Conservation (phyloP, 2,797 vertebrate genomes). For the Paguma larvata region DNA sequence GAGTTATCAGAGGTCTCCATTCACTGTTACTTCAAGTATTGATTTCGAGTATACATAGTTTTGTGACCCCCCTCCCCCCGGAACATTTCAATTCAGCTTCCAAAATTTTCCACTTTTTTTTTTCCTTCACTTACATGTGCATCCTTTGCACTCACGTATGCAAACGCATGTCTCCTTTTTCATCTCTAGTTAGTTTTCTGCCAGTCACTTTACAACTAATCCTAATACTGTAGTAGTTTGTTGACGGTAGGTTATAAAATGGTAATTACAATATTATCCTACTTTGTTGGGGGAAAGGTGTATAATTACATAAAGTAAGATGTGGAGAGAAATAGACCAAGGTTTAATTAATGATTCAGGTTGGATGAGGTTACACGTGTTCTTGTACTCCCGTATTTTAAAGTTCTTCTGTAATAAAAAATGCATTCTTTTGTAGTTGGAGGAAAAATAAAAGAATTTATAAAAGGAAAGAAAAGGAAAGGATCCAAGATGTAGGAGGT, state of each 20-base stretch:
- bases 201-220: slow-evolving; percentile 15
- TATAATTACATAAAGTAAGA: slow-evolving; percentile 10
- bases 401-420: background rate
- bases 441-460: background rate
- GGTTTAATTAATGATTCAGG: slow-evolving; percentile 16
- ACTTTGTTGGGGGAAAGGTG: background rate
- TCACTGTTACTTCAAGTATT: background rate
- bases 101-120: background rate
- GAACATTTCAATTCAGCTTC: background rate
- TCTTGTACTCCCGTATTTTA: slow-evolving; percentile 40
- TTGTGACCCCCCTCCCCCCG: background rate
- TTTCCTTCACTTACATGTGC: background rate
- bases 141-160: background rate
- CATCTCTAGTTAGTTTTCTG: slow-evolving; percentile 43
- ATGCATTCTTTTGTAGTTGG: background rate
- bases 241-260: slow-evolving; percentile 9
- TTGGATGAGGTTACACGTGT: background rate
- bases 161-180: background rate
- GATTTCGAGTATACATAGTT: slow-evolving; percentile 21
- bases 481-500: background rate
- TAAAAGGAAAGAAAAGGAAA: slow-evolving; percentile 27
- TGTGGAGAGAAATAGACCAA: background rate
- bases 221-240: background rate
- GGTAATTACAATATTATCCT: background rate
- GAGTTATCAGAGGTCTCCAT: background rate